Percentiles rank a stretch among this genome's conserved stretches.
phyloP scores from a whole-genome alignment of 2,888 invertebrate species.

The Drosophila anomalata region DNA sequence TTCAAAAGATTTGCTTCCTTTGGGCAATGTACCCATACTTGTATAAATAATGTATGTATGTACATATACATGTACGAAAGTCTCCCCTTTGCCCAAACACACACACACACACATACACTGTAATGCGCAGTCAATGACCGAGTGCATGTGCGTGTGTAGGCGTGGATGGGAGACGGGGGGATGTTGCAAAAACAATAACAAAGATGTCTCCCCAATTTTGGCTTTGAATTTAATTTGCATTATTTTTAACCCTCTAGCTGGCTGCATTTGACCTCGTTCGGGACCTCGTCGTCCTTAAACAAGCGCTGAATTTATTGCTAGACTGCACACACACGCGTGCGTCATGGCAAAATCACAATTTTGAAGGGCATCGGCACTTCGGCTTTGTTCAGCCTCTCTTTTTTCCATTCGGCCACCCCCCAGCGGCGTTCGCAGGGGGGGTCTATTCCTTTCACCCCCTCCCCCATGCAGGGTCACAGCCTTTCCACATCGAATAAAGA shows the following conservation, averaged over 20 bases:
- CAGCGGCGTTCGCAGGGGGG: background rate
- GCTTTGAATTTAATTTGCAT: conserved; percentile 15
- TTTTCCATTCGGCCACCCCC: background rate
- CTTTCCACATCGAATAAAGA: background rate
- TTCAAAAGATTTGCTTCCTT: conserved; percentile 21
- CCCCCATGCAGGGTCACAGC: background rate
- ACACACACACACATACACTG: conserved; percentile 6
- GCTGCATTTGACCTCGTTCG: conserved; percentile 64
- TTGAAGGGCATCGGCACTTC: conserved; percentile 72
- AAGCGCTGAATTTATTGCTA: conserved; percentile 28
- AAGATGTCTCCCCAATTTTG: conserved; percentile 28
- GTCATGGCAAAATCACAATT: conserved; percentile 29
- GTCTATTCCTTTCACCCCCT: background rate
- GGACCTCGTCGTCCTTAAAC: background rate
- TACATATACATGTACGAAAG: background rate
- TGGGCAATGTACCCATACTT: background rate
- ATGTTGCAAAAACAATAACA: conserved; percentile 21
- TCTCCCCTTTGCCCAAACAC: conserved; percentile 1
- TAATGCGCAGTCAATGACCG: conserved; percentile 38
- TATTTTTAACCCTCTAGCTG: conserved; percentile 34
- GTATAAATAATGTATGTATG: no score
- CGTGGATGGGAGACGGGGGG: conserved; percentile 13
- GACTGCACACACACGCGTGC: conserved; percentile 40
- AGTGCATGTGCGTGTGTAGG: conserved; percentile 19
- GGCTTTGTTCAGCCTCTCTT: conserved; percentile 46